Percentiles rank a stretch among this genome's conserved stretches.
phyloP scores from a whole-genome alignment of 2,888 invertebrate genomes.

The Tanaodytes sp. region DNA sequence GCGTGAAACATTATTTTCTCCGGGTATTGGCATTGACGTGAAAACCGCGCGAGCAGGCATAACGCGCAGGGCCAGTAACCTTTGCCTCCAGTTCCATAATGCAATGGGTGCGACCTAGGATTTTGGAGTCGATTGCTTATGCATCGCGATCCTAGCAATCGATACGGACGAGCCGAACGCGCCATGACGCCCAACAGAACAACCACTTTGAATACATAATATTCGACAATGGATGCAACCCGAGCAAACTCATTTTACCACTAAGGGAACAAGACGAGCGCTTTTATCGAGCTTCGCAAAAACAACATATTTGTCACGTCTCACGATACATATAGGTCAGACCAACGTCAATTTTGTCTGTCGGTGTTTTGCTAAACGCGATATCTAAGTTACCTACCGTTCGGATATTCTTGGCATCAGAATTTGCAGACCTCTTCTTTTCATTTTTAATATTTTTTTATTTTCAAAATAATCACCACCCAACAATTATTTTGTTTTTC shows the following conservation, averaged over 20 bases:
- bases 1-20: constrained; percentile 34
- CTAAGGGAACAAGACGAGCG: constrained; percentile 4
- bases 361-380: neutral
- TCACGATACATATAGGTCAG: constrained; percentile 9
- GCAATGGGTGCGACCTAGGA: constrained; percentile 54
- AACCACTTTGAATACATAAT: constrained; percentile 40
- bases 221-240: constrained; percentile 24
- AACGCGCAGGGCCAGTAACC: constrained; percentile 50
- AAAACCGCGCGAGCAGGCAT: constrained; percentile 31
- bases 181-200: constrained; percentile 20
- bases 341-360: constrained; percentile 14
- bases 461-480: too few relatives aligned
- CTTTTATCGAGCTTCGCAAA: constrained; percentile 26
- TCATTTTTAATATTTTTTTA: too few relatives aligned
- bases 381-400: too few relatives aligned
- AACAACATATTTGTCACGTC: constrained; percentile 25
- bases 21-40: constrained; percentile 12
- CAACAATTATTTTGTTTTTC: too few relatives aligned
- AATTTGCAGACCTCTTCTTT: too few relatives aligned
- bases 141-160: constrained; percentile 53
- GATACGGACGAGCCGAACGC: constrained; percentile 50
- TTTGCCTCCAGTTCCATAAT: constrained; percentile 57
- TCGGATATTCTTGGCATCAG: too few relatives aligned
- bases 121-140: constrained; percentile 51
- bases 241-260: constrained; percentile 14